phyloP scores from a whole-genome alignment of 2,113 vertebrate genomes.

The Brienomyrus brachyistius region DNA sequence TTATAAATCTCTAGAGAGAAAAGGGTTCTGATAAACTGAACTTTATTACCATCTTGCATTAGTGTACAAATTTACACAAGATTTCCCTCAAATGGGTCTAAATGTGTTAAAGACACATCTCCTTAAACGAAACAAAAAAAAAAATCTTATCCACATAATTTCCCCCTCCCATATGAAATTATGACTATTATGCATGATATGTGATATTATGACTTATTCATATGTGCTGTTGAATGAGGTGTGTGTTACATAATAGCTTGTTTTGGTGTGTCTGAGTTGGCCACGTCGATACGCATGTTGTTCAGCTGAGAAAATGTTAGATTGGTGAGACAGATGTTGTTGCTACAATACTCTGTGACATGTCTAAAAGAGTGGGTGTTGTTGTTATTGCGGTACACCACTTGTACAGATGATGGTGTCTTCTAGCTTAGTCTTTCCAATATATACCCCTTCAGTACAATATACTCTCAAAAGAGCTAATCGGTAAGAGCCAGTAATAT shows the following conservation, averaged over 20 bases:
- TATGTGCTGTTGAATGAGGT: not conserved
- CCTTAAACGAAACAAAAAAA: not conserved
- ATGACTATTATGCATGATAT: not conserved
- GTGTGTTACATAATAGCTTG: not conserved
- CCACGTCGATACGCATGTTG: not conserved
- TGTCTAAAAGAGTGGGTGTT: not conserved
- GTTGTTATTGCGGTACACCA: not conserved
- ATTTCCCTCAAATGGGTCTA: not conserved
- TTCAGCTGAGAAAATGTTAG: not conserved
- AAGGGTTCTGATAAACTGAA: not conserved
- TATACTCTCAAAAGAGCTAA: not conserved
- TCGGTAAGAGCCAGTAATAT: not conserved
- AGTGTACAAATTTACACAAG: not conserved
- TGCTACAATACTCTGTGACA: not conserved
- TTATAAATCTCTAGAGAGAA: not conserved
- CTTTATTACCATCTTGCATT: not conserved
- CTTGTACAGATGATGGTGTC: not conserved
- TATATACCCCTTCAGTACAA: not conserved
- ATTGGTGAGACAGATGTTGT: not conserved
- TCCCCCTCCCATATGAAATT: not conserved
- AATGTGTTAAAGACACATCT: too few species aligned
- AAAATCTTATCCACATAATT: not conserved
- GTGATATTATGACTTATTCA: not conserved
- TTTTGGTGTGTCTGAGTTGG: not conserved
- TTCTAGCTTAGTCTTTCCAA: not conserved